Conservation (phyloP, 2,797 vertebrate species). For the Parauchenoglanis punctatus region DNA sequence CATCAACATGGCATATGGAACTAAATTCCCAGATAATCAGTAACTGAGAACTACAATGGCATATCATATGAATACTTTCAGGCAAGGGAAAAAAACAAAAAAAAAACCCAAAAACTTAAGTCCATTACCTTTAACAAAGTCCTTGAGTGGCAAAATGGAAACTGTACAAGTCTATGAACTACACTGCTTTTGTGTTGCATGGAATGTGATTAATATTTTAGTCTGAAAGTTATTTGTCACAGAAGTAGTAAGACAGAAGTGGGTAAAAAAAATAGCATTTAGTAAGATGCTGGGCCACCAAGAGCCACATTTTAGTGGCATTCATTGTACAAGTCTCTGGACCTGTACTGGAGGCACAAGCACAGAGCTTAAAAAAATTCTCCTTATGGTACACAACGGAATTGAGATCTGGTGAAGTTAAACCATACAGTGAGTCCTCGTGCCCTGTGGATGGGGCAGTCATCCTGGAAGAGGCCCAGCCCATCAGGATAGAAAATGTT, state of each 20-base stretch:
- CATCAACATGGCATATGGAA: background rate
- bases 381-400: background rate
- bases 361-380: background rate
- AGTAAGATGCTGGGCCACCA: background rate
- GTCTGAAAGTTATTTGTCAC: background rate
- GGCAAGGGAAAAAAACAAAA: background rate
- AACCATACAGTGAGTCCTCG: background rate
- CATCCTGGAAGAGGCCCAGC: background rate
- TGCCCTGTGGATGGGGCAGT: background rate
- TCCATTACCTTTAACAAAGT: background rate
- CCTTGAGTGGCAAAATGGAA: background rate
- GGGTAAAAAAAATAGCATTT: background rate
- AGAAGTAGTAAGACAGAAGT: background rate
- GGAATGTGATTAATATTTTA: background rate
- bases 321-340: background rate
- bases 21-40: background rate
- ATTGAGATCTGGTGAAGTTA: background rate
- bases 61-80: slow-evolving; percentile 2
- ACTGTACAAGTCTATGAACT: background rate
- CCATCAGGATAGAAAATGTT: background rate
- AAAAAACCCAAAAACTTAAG: background rate
- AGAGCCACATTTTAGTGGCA: background rate
- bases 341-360: background rate
- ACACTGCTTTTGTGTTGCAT: background rate
- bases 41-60: slow-evolving; percentile 1